phyloP scores from a whole-genome alignment of 2,113 vertebrate genomes.

The Oostethus manadensis region DNA sequence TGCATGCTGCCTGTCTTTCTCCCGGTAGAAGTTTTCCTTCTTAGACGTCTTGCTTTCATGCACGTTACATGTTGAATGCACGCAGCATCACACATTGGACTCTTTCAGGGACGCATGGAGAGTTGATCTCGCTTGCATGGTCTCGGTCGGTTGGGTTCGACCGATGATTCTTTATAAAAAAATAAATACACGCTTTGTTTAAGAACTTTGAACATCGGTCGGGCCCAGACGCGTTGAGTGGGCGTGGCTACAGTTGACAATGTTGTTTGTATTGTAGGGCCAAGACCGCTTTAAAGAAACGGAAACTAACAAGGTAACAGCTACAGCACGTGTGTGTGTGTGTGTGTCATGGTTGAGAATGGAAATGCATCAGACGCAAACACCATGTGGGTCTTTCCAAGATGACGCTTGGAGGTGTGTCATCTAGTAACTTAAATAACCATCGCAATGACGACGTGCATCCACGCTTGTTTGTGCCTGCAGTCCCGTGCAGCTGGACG shows the following conservation, averaged over 20 bases:
- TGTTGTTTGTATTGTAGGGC: constrained; percentile 75
- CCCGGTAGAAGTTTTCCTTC: too few relatives aligned
- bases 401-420: too few relatives aligned
- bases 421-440: too few relatives aligned
- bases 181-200: too few relatives aligned
- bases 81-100: too few relatives aligned
- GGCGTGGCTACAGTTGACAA: background rate
- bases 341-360: background rate
- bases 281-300: constrained; percentile 96
- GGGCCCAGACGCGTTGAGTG: background rate
- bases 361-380: constrained; percentile 3
- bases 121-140: background rate
- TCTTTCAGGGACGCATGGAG: too few relatives aligned
- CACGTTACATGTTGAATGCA: too few relatives aligned
- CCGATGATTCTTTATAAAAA: background rate
- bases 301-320: constrained; percentile 90
- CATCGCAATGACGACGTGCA: background rate
- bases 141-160: background rate
- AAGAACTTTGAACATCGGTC: background rate
- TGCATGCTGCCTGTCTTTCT: background rate
- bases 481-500: constrained; percentile 89
- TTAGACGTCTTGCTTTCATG: too few relatives aligned
- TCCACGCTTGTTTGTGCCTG: background rate
- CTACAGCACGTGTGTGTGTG: constrained; percentile 3
- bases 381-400: too few relatives aligned